Base-by-base conservation (phyloP, 2,797 vertebrate genomes). In the Taeniopygia guttata region DNA sequence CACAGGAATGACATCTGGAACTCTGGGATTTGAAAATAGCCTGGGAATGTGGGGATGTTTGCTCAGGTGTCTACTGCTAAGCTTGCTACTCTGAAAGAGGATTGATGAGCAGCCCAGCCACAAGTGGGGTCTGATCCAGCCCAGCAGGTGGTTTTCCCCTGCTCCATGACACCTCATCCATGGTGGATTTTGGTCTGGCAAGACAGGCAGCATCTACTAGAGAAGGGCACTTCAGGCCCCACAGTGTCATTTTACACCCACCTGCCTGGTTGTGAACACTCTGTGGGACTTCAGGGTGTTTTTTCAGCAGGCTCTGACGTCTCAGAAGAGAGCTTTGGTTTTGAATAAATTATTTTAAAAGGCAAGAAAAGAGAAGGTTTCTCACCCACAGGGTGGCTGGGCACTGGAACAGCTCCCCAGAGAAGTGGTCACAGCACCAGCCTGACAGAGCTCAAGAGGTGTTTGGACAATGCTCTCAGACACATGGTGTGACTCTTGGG, bases 131-230 rank as follows among this genome's bases (percentile, higher is more conserved):
- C 54, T 36, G 15, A 69, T 87, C 74, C 66, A 78, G 42, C 42
- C 42, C 46, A 43, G 64, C 59, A 70, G 68, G 56, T 5, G 3
- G 3, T 49, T 84, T 74, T 66, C 7, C 20, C 20, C 64, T 26
- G 12, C 60, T 79, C 72, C 13, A 20, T 16, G 59, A 46, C 51
- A 69, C n/a, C 51, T 70, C 5, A 2, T 17, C 51, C 1, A 2
- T 2, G 0, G 13, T 6, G 2, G 5, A 25, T 76, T 85, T 87
- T 1, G 7, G 49, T 91, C 79, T 2, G 10, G 43, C 46, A 62
- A 76, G 40, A 21, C 17, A 8, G 64, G 45, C 25, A 90, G n/a
- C 1, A 0, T 34, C 66, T n/a, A 11, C 30, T 0, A 3, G 34
- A 59, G 58, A 55, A 36, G 27, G 62, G 26, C 23, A 21, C 27